These are phyloP conservation scores for Scaptomyza flava DNA, from an alignment of 2,888 invertebrate genomes.

Conservation along the genomic window DNA sequence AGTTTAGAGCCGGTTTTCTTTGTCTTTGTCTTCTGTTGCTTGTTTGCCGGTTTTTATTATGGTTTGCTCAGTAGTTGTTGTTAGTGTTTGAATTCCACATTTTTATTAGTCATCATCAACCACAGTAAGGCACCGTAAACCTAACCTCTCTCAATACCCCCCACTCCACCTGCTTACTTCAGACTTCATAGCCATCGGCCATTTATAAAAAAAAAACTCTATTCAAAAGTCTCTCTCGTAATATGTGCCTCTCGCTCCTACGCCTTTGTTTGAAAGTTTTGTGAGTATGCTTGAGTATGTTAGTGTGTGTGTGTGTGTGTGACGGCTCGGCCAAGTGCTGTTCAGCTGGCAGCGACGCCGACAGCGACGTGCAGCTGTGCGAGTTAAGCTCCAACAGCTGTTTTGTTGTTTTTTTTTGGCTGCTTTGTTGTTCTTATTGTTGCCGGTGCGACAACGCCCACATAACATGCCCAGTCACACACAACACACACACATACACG, in stretches of 20 bases:
- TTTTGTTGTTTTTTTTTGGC: conserved; percentile 48
- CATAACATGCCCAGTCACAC: conserved; percentile 50
- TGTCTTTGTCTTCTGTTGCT: conserved; percentile 19
- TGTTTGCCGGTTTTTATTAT: conserved; percentile 65
- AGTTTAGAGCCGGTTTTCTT: conserved; percentile 72
- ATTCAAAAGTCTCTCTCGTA: conserved; percentile 27
- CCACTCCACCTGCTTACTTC: neutral
- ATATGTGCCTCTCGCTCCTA: conserved; percentile 19
- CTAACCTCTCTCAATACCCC: conserved; percentile 26
- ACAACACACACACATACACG: conserved; percentile 4
- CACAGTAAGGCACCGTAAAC: conserved; percentile 23
- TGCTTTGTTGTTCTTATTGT: conserved; percentile 44
- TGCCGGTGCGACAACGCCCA: conserved; percentile 71
- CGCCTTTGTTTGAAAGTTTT: conserved; percentile 58
- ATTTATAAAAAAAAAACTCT: conserved; percentile 27
- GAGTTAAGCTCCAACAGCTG: conserved; percentile 58
- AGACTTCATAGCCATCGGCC: conserved; percentile 10
- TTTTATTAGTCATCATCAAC: conserved; percentile 64
- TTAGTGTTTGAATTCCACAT: conserved; percentile 26
- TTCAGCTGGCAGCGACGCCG: conserved; percentile 49
- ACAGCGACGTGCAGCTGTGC: conserved; percentile 50
- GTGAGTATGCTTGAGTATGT: conserved; percentile 14
- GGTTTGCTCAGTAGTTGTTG: conserved; percentile 44
- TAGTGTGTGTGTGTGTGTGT: conserved; percentile 6
- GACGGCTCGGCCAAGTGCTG: neutral